phyloP scores from a whole-genome alignment of 2,888 invertebrate genomes.

The Drosophila koepferae region DNA sequence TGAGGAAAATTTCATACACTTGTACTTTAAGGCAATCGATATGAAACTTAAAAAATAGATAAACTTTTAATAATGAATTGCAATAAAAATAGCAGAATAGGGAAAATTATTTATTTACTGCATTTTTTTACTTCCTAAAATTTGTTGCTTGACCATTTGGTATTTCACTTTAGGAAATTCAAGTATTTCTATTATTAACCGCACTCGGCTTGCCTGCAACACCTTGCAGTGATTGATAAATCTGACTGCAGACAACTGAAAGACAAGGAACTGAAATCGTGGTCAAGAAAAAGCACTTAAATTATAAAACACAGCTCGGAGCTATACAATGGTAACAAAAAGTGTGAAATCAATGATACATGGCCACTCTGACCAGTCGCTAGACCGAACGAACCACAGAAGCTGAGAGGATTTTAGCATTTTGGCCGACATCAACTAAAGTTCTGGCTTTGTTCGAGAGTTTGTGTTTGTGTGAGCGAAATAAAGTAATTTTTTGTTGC shows the following conservation, averaged over 20 bases:
- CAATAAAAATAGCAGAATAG: background rate
- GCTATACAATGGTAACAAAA: slow-evolving; percentile 12
- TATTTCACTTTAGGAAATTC: background rate
- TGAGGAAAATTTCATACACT: background rate
- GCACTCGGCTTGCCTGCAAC: slow-evolving; percentile 1
- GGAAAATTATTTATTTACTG: background rate
- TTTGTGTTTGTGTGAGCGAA: slow-evolving; percentile 15
- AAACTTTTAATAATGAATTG: background rate
- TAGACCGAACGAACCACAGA: slow-evolving; percentile 52
- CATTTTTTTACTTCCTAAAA: background rate
- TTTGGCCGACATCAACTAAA: slow-evolving; percentile 54
- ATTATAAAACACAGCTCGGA: slow-evolving; percentile 35
- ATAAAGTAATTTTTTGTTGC: slow-evolving; percentile 16
- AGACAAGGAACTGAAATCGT: slow-evolving; percentile 26
- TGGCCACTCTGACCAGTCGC: slow-evolving; percentile 29
- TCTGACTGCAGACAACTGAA: slow-evolving; percentile 22
- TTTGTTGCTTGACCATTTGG: background rate
- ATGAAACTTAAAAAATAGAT: background rate
- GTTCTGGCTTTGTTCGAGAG: slow-evolving; percentile 26
- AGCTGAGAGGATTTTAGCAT: slow-evolving; percentile 69
- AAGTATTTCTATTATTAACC: slow-evolving; percentile 1
- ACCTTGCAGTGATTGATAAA: slow-evolving; percentile 29
- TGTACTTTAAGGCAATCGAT: background rate
- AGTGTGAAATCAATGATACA: slow-evolving; percentile 48
- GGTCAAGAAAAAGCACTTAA: slow-evolving; percentile 46